These are phyloP conservation scores for Pagetopsis macropterus DNA, from an alignment of 2,797 vertebrate genomes.

Conservation along the genomic window DNA sequence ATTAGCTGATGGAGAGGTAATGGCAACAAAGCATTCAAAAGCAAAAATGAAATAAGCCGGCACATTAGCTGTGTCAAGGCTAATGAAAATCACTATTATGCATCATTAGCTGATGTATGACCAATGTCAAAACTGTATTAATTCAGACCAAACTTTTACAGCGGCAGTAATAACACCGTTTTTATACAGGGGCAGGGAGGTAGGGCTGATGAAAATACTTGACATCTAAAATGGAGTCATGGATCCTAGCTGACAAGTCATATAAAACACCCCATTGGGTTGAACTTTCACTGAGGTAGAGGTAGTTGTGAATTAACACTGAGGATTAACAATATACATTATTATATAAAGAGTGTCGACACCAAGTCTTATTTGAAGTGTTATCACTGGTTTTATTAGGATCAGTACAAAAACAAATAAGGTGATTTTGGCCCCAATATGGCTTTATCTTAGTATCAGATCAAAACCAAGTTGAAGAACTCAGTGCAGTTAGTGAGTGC, in stretches of 20 bases:
- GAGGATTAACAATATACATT: neutral
- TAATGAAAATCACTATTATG: constrained; percentile 39
- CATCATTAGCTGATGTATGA: constrained; percentile 44
- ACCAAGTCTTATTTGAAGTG: neutral
- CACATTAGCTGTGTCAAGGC: constrained; percentile 36
- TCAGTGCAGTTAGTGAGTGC: too few species aligned
- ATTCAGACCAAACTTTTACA: constrained; percentile 7
- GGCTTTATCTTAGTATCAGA: neutral
- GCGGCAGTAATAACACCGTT: neutral
- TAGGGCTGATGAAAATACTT: neutral
- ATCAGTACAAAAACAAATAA: neutral
- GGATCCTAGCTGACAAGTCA: constrained; percentile 10
- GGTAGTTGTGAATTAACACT: neutral
- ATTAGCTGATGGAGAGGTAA: constrained; percentile 26
- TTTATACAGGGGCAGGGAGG: neutral
- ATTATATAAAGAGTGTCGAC: neutral
- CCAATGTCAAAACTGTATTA: constrained; percentile 29
- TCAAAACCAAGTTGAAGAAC: neutral
- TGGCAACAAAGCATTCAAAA: constrained; percentile 40
- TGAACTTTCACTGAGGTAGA: neutral
- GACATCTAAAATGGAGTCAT: neutral
- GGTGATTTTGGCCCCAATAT: neutral
- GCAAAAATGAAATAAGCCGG: constrained; percentile 41
- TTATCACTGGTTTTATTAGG: neutral
- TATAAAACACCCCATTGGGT: neutral